Conservation (phyloP, 2,888 invertebrate species). For the Volucella inanis region DNA sequence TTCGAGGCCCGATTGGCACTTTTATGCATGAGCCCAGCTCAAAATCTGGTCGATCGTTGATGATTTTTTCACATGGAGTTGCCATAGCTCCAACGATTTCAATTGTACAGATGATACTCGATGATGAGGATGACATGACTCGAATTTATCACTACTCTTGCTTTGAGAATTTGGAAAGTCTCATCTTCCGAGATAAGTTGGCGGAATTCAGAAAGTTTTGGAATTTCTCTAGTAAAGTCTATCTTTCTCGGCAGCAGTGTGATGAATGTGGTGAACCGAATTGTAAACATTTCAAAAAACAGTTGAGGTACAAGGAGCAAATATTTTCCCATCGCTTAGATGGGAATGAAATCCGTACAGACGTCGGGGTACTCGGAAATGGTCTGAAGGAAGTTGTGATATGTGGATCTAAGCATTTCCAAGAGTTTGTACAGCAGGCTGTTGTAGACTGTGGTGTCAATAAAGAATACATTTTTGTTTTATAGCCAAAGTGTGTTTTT, state of each 20-base stretch:
- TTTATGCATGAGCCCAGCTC: slow-evolving; percentile 81
- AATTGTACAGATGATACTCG: slow-evolving; percentile 86
- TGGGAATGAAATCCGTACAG: slow-evolving; percentile 42
- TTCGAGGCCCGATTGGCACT: slow-evolving; percentile 89
- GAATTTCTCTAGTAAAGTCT: slow-evolving; percentile 89
- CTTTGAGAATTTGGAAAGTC: slow-evolving; percentile 84
- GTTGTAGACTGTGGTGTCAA: slow-evolving; percentile 19
- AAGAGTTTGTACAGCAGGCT: slow-evolving; percentile 71
- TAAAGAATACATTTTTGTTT: slow-evolving; percentile 40
- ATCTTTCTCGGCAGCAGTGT: slow-evolving; percentile 83
- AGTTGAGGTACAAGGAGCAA: slow-evolving; percentile 79
- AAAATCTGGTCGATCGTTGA: slow-evolving; percentile 76
- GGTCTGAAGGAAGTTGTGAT: slow-evolving; percentile 64
- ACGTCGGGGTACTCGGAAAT: slow-evolving; percentile 11
- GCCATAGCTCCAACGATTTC: slow-evolving; percentile 89
- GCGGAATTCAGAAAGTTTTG: slow-evolving; percentile 86
- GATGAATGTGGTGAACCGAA: slow-evolving; percentile 37
- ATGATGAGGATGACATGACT: slow-evolving; percentile 88
- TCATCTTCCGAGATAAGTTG: slow-evolving; percentile 86
- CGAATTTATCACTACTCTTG: slow-evolving; percentile 86
- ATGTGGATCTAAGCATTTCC: slow-evolving; percentile 77
- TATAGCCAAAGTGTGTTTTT: background rate
- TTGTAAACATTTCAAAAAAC: slow-evolving; percentile 76
- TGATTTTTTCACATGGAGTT: slow-evolving; percentile 88
- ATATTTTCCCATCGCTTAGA: slow-evolving; percentile 63